Conservation (phyloP, 37 sponge, comb jelly and placozoan species). For the Dysidea cf. avara region DNA sequence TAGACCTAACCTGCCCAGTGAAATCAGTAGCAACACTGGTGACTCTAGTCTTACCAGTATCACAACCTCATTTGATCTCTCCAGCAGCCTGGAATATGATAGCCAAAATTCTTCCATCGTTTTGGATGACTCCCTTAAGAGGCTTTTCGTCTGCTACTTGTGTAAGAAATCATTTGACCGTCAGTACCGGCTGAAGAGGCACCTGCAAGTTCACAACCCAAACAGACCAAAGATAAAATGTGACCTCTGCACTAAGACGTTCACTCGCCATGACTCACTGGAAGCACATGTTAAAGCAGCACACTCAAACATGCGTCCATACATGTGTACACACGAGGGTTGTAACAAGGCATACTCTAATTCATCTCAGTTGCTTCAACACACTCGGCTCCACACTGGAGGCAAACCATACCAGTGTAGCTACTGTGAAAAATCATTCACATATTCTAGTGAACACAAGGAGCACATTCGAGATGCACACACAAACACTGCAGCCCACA, state of each 20-base stretch:
- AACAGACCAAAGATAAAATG: constrained; percentile 53
- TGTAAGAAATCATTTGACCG: constrained; percentile 60
- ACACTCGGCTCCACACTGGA: constrained; percentile 33
- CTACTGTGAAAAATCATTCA: constrained; percentile 42
- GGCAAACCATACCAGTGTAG: constrained; percentile 53
- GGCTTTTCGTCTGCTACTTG: constrained; percentile 16
- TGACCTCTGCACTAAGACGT: constrained; percentile 39
- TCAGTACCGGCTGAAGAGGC: constrained; percentile 48
- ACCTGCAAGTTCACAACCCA: constrained; percentile 64
- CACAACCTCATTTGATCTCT: not conserved
- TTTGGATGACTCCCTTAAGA: not conserved
- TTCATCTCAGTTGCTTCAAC: constrained; percentile 41
- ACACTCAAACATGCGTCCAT: constrained; percentile 56
- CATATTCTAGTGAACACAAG: constrained; percentile 51
- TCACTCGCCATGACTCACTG: constrained; percentile 53
- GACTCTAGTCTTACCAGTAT: too few relatives aligned
- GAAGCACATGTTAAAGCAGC: constrained; percentile 52
- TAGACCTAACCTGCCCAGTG: not conserved
- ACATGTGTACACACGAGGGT: constrained; percentile 28
- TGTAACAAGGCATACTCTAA: constrained; percentile 44
- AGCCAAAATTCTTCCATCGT: not conserved
- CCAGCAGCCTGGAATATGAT: too few relatives aligned
- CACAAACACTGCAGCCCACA: constrained; percentile 40
- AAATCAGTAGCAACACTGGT: not conserved
- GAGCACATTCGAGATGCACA: constrained; percentile 26